Evolutionary conservation across 2,113 vertebrate genomes (phyloP).

Genomic region (Cavia aperea): DNA sequence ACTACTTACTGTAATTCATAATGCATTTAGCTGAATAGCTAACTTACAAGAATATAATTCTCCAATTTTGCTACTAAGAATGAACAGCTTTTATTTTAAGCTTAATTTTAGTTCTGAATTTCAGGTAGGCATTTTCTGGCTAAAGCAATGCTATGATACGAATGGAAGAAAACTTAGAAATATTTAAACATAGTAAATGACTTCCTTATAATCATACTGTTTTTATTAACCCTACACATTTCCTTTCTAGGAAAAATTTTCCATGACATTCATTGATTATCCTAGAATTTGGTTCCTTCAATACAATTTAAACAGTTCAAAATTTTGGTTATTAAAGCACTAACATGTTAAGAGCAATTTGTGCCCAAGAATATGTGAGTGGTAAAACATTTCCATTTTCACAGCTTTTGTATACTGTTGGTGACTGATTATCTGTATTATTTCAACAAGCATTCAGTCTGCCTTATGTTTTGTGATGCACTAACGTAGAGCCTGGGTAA

Average conservation of each 20-base stretch:
- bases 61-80: conserved; percentile 9
- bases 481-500: background rate
- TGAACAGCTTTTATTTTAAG: background rate
- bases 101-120: conserved; percentile 25
- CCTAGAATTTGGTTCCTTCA: background rate
- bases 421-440: background rate
- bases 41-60: background rate
- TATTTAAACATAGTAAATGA: conserved; percentile 33
- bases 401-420: background rate
- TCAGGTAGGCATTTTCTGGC: conserved; percentile 5
- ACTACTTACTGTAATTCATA: background rate
- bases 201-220: background rate
- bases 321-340: background rate
- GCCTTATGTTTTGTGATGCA: background rate
- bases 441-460: background rate
- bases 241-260: background rate
- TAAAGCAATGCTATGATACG: conserved; percentile 20
- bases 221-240: conserved; percentile 15
- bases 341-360: background rate
- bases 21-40: background rate
- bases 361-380: background rate
- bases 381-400: background rate
- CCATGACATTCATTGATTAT: background rate
- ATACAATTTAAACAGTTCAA: background rate
- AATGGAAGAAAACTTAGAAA: background rate